These are phyloP conservation scores for Drosophila rellima DNA, from an alignment of 2,888 invertebrate genomes.

Conservation along the genomic window DNA sequence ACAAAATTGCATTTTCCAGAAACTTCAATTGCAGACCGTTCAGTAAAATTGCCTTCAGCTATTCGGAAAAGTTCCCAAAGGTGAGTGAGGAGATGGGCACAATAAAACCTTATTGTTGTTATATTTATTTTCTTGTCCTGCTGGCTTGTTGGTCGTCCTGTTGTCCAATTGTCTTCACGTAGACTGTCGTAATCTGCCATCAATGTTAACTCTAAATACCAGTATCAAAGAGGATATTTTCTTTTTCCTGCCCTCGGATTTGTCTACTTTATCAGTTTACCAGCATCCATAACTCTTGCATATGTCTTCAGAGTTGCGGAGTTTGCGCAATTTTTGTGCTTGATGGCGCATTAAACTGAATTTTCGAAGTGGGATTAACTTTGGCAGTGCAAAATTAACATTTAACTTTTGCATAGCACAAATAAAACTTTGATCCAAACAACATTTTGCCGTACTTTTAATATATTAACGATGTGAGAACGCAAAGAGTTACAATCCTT, in stretches of 20 bases:
- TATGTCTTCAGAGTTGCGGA: slow-evolving; percentile 38
- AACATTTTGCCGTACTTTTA: not conserved
- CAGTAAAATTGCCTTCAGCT: slow-evolving; percentile 47
- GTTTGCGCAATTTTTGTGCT: slow-evolving; percentile 43
- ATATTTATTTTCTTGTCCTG: slow-evolving; percentile 49
- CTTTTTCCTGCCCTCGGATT: slow-evolving; percentile 27
- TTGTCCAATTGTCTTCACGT: slow-evolving; percentile 19
- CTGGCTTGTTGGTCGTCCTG: slow-evolving; percentile 7
- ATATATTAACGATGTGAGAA: not conserved
- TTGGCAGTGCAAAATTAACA: slow-evolving; percentile 33
- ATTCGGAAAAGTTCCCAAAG: slow-evolving; percentile 35
- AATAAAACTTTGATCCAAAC: slow-evolving; percentile 15
- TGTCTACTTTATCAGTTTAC: slow-evolving; percentile 58
- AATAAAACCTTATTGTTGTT: slow-evolving; percentile 59
- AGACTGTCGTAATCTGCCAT: slow-evolving; percentile 63
- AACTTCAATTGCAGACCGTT: slow-evolving; percentile 64
- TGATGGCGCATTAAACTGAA: slow-evolving; percentile 52
- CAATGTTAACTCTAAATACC: slow-evolving; percentile 52
- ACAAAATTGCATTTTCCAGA: slow-evolving; percentile 65
- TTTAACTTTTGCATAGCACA: slow-evolving; percentile 24
- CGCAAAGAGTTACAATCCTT: slow-evolving; percentile 54
- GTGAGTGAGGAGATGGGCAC: slow-evolving; percentile 3
- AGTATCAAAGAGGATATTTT: slow-evolving; percentile 36
- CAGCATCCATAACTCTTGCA: slow-evolving; percentile 41
- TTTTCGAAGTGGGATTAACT: slow-evolving; percentile 39